phyloP scores from a whole-genome alignment of 92 coral and sea anemone species.

The Epizoanthus ramosus region DNA sequence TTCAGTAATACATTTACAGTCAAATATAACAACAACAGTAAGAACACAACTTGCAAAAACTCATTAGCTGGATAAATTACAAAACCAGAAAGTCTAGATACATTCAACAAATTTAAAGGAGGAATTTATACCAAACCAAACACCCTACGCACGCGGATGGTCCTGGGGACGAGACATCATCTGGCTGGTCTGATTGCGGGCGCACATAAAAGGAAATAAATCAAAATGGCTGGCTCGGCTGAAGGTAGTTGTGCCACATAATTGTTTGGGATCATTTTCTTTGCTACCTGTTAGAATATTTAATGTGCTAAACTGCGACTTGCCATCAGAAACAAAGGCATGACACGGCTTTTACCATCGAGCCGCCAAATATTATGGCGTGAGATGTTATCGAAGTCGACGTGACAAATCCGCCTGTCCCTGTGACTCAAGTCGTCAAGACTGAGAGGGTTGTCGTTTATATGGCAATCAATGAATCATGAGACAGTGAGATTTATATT shows the following conservation, averaged over 20 bases:
- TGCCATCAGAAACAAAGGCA: constrained; percentile 1
- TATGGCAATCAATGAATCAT: no score
- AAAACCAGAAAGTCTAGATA: no score
- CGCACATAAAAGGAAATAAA: background rate
- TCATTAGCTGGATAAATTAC: no score
- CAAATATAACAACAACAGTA: no score
- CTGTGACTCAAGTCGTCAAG: no score
- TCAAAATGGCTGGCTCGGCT: constrained; percentile 4
- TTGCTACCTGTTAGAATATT: constrained; percentile 33
- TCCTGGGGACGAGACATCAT: no score
- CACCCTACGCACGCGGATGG: no score
- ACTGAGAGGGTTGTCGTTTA: no score
- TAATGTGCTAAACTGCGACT: constrained; percentile 17
- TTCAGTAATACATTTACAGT: no score
- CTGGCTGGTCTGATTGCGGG: constrained; percentile 11
- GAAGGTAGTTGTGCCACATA: constrained; percentile 21
- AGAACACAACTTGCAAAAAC: no score
- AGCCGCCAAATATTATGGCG: constrained; percentile 8
- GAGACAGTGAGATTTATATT: background rate
- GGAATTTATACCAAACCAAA: no score
- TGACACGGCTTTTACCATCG: background rate
- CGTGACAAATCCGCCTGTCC: background rate
- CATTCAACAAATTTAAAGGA: no score
- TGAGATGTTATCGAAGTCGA: background rate
- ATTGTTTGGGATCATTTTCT: constrained; percentile 5